Evolutionary conservation across 2,113 vertebrate genomes (phyloP), one percentile per base, ranked within the genome.

Genomic region (Sebastes fasciatus): DNA sequence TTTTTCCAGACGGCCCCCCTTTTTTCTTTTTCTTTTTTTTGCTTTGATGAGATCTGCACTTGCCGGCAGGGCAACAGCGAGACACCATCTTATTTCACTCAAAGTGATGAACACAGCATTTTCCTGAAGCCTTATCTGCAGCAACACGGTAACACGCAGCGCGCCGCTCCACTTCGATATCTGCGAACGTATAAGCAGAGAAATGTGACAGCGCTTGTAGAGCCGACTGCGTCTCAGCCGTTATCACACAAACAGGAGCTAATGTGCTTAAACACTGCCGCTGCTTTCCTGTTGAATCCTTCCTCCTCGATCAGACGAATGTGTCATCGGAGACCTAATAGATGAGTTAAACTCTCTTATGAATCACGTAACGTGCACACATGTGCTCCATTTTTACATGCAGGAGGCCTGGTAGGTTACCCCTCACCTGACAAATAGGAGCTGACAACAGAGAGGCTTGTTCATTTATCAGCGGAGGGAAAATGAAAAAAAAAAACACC

Each of bases 121-220:
- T 90, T 80, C 88, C 85, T 57, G 68, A 74, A 82, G 84, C 77
- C 87, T 90, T 93, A 91, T 92, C 89, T 91, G 71, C 77, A 57
- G 88, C 64, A 40, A 70, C 83, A 67, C 67, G 55, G 78, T 34
- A 81, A 82, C 81, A 83, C 75, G 45, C 84, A 64, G 64, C n/a
- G 52, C 6, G 21, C 62, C 43, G 61, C 79, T 79, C 85, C 79
- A 26, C 63, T 84, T 83, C 71, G 40, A 52, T 83, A 88, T 87
- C 85, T 71, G 72, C 26, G 1, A 64, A 86, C 75, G 21, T 21
- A 51, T 17, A 12, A 66, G n/a, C 88, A 43, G 71, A 87, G 78
- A 68, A 70, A 69, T 51, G 86, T 83, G 89, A 86, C 89, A 52
- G 77, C 40, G 48, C 51, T 40, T 8, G 54, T 23, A 14, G 81